phyloP scores from a whole-genome alignment of 1,140 invertebrate genomes.

The Trypoxylus dichotomus region DNA sequence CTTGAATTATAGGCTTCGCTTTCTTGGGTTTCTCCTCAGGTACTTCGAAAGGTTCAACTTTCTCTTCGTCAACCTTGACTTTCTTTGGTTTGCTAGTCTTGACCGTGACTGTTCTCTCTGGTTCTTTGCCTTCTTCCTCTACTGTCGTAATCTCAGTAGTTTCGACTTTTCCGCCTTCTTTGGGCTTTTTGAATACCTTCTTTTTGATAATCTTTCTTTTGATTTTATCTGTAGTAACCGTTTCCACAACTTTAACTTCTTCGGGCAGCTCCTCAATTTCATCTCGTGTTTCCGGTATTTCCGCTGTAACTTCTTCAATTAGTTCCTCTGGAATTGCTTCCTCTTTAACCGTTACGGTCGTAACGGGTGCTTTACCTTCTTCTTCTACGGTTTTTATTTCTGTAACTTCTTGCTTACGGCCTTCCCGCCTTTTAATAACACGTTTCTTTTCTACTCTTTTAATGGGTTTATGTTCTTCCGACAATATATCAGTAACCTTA shows the following conservation, averaged over 20 bases:
- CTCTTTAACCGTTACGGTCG: conserved; percentile 36
- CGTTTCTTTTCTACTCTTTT: conserved; percentile 38
- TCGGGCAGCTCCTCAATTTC: conserved; percentile 49
- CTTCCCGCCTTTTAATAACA: conserved; percentile 37
- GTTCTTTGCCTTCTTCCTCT: conserved; percentile 55
- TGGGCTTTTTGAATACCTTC: conserved; percentile 36
- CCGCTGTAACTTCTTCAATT: conserved; percentile 27
- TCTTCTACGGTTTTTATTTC: conserved; percentile 39
- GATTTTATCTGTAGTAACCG: conserved; percentile 42
- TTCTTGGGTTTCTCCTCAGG: conserved; percentile 30
- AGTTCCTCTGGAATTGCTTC: conserved; percentile 39
- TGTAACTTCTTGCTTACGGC: conserved; percentile 40
- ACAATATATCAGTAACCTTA: conserved; percentile 42
- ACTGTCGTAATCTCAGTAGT: conserved; percentile 57
- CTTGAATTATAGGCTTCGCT: conserved; percentile 34
- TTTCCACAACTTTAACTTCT: conserved; percentile 48
- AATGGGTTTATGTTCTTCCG: conserved; percentile 36
- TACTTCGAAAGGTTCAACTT: conserved; percentile 43
- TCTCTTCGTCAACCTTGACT: conserved; percentile 48
- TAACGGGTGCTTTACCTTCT: conserved; percentile 43
- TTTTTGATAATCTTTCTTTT: conserved; percentile 45
- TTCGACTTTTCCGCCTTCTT: conserved; percentile 44
- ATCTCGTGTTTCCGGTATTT: conserved; percentile 49
- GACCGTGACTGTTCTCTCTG: conserved; percentile 53
- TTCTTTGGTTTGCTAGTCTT: conserved; percentile 42